Evolutionary conservation across 2,113 vertebrate genomes (phyloP), one percentile per base, ranked within the genome.

Genomic region (Mustela lutreola): DNA sequence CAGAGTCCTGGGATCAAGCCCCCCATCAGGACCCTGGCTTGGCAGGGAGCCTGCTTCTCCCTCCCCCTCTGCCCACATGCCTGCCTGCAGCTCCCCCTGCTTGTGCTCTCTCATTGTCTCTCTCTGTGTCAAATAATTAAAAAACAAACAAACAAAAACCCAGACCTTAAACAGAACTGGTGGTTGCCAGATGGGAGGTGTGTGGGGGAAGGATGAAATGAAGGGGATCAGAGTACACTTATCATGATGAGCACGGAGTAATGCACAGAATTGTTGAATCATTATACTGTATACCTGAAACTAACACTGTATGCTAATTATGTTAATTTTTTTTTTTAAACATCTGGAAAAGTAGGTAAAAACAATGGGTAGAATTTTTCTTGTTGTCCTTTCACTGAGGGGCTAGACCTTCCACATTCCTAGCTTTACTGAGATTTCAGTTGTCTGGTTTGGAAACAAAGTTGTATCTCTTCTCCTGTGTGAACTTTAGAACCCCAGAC

Each of bases 371-470:
- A 80, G 36, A 65, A 73, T 75, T 73, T 90, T 93, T 89, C 62
- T 65, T 89, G 78, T 31, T 2, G 10, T 62, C 4, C 36, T 81
- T 53, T 86, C 31, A 65, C 36, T 14, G 28, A 97, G n/a, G 12
- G 45, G 11, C 33, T 18, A 85, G 56, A 56, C 31, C 60, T 76
- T 70, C 42, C 24, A 80, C 22, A 58, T 39, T 85, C 56, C 76
- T 22, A 67, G 24, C 56, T 93, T 95, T 81, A 48, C 48, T 56
- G 18, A 65, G 86, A 67, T 75, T 89, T 58, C 63, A 81, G 65
- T 92, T 81, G 56, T 86, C 36, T 75, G 86, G 11, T 90, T 84
- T 88, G 42, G n/a, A 88, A 88, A n/a, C 33, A n/a, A 71, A 86
- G 83, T 63, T 21, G 56, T 28, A 19, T 83, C 85, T 58, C 22